Evolutionary conservation across 2,888 invertebrate species (phyloP).

Genomic region (Coelopa pilipes): DNA sequence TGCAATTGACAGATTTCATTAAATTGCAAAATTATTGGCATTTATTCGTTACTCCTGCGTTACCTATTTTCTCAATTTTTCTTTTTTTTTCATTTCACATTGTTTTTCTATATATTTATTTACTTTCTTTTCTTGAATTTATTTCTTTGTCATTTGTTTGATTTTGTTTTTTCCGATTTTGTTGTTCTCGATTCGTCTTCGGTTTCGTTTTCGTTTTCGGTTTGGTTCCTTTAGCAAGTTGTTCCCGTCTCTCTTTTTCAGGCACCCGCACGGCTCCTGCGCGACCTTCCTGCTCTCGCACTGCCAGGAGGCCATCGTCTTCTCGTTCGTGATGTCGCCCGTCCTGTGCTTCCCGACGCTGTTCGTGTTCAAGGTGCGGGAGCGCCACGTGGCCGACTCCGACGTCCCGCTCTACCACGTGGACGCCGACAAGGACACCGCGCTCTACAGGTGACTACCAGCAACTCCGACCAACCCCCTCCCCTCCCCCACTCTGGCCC

Average conservation of each 20-base stretch:
- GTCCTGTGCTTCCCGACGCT: constrained; percentile 87
- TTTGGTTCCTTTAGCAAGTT: constrained; percentile 47
- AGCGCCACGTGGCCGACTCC: constrained; percentile 59
- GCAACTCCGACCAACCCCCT: too few relatives aligned
- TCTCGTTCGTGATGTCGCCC: constrained; percentile 81
- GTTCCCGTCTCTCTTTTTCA: constrained; percentile 66
- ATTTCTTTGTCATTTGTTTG: constrained; percentile 18
- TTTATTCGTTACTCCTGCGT: not conserved
- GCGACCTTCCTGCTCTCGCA: constrained; percentile 80
- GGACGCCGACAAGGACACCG: constrained; percentile 60
- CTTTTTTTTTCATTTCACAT: constrained; percentile 23
- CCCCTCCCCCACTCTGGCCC: too few relatives aligned
- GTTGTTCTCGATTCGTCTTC: constrained; percentile 44
- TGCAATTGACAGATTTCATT: too few relatives aligned
- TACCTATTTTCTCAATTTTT: too few relatives aligned
- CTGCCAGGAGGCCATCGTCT: constrained; percentile 79
- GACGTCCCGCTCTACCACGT: constrained; percentile 59
- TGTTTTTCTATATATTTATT: constrained; percentile 45
- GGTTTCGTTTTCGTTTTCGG: constrained; percentile 14
- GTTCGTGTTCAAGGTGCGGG: constrained; percentile 74
- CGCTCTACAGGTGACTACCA: constrained; percentile 59
- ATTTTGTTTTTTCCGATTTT: constrained; percentile 30
- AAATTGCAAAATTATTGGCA: too few relatives aligned
- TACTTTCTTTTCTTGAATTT: constrained; percentile 41
- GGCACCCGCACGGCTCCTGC: constrained; percentile 81